Percentiles rank a stretch among this genome's conserved stretches.
These are phyloP conservation scores for Linnaemya tessellans DNA, from an alignment of 2,888 invertebrate genomes.

Conservation along the genomic window DNA sequence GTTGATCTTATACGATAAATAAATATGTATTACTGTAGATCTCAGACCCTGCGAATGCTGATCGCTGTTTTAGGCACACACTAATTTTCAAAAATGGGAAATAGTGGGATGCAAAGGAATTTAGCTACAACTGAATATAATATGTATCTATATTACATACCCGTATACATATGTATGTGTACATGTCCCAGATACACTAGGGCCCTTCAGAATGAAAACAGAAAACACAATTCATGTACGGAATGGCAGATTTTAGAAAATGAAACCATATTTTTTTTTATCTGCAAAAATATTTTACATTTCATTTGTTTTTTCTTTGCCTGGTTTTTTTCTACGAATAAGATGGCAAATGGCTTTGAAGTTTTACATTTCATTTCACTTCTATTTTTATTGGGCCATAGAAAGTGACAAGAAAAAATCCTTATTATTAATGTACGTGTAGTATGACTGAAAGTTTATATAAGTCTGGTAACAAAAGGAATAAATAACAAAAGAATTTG, in stretches of 20 bases:
- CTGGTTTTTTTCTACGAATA: not conserved
- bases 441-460: not conserved
- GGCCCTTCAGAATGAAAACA: not conserved
- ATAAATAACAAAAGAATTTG: slow-evolving; percentile 4
- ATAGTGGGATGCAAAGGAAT: not conserved
- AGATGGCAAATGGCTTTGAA: slow-evolving; percentile 45
- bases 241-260: slow-evolving; percentile 37
- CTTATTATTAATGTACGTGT: slow-evolving; percentile 7
- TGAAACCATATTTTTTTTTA: slow-evolving; percentile 36
- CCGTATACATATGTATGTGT: not conserved
- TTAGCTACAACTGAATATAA: not conserved
- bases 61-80: not conserved
- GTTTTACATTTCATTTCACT: slow-evolving; percentile 43
- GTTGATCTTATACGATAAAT: too few relatives aligned
- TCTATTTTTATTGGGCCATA: slow-evolving; percentile 27
- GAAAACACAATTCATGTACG: not conserved
- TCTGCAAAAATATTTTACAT: not conserved
- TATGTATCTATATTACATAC: too few relatives aligned
- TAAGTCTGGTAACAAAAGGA: not conserved
- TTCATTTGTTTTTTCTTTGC: not conserved
- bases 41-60: not conserved
- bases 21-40: too few relatives aligned
- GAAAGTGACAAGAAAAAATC: slow-evolving; percentile 26
- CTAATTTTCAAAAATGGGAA: not conserved
- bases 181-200: not conserved